phyloP scores from a whole-genome alignment of 2,888 invertebrate species.

The Homarus gammarus region DNA sequence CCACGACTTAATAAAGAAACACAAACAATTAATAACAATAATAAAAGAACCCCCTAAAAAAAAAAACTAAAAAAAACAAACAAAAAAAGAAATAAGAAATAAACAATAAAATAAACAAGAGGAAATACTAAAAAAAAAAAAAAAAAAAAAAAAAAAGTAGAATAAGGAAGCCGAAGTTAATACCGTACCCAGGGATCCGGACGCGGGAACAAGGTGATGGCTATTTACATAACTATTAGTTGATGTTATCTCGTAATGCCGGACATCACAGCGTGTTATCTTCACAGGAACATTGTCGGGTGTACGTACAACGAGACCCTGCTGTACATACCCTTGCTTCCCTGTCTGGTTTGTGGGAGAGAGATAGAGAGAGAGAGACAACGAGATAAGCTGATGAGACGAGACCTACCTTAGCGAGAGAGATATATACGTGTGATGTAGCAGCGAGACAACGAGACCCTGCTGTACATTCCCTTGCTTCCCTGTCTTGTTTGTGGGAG shows the following conservation, averaged over 20 bases:
- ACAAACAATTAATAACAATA: no score
- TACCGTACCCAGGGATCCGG: constrained; percentile 27
- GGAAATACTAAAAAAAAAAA: background rate
- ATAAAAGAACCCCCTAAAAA: no score
- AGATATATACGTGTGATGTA: no score
- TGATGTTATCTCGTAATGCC: constrained; percentile 69
- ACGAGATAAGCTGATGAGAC: no score
- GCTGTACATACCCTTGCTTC: no score
- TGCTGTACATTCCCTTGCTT: no score
- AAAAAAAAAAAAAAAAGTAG: background rate
- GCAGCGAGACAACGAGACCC: no score
- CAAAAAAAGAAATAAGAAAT: background rate
- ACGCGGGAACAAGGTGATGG: constrained; percentile 42
- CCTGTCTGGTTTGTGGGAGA: no score
- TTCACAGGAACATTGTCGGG: constrained; percentile 52
- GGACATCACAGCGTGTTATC: constrained; percentile 64
- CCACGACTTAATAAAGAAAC: no score
- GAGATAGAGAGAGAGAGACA: background rate
- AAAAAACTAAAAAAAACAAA: background rate
- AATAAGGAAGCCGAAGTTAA: constrained; percentile 9
- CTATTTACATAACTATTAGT: constrained; percentile 69
- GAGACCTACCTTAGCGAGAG: no score
- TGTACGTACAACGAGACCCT: background rate
- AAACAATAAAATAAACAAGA: no score
- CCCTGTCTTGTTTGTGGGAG: no score